These are phyloP conservation scores for Orthosia incerta DNA, from an alignment of 2,888 invertebrate species.

Conservation along the genomic window DNA sequence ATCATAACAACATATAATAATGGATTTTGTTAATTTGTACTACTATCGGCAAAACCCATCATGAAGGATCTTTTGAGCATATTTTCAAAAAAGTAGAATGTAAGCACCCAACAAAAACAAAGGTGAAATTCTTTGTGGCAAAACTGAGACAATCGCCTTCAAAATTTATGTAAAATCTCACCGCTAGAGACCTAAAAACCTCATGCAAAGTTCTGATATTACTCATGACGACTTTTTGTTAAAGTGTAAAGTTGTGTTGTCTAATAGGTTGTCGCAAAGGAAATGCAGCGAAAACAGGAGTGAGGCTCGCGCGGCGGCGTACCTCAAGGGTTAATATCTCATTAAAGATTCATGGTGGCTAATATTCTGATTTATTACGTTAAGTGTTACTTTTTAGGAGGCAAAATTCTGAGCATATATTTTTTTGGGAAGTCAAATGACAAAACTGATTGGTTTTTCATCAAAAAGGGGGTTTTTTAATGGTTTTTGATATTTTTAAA, in stretches of 20 bases:
- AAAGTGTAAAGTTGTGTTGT: conserved; percentile 12
- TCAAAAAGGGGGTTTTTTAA: no score
- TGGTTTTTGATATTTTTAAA: no score
- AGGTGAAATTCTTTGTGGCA: neutral
- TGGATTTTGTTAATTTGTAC: neutral
- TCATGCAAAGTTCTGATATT: fast-evolving
- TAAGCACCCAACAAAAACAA: neutral
- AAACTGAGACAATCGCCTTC: neutral
- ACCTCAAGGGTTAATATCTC: neutral
- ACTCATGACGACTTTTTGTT: conserved; percentile 14
- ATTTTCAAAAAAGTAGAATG: neutral
- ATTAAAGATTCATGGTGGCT: conserved; percentile 29
- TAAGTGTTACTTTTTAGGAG: neutral
- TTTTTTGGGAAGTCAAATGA: neutral
- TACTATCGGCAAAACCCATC: neutral
- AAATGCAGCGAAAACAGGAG: conserved; percentile 2
- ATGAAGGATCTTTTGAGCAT: neutral
- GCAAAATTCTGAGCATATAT: neutral
- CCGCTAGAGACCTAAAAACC: neutral
- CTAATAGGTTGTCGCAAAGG: neutral
- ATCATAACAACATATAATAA: neutral
- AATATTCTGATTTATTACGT: neutral
- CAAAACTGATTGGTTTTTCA: no score
- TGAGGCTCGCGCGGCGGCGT: neutral
- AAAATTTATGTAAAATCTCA: conserved; percentile 22